Evolutionary conservation across 2,888 invertebrate species (phyloP).

Genomic region (Synanthedon formicaeformis): DNA sequence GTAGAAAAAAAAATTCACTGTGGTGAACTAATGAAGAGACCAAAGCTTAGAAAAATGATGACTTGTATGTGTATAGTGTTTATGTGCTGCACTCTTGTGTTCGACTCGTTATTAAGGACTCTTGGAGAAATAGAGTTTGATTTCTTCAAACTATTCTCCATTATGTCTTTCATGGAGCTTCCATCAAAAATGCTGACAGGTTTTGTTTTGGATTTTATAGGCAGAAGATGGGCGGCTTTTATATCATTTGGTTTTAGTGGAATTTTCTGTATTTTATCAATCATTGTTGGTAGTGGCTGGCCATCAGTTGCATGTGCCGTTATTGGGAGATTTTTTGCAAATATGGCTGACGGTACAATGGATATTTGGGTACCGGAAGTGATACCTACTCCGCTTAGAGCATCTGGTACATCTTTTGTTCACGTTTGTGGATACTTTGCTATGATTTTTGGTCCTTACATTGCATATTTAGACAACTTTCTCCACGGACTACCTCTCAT

Average conservation of each 20-base stretch:
- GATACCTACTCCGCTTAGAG: conserved; percentile 6
- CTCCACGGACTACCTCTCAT: conserved; percentile 5
- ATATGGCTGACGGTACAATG: conserved; percentile 4
- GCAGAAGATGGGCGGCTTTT: conserved; percentile 5
- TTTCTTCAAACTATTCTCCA: conserved; percentile 7
- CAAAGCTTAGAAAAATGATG: conserved; percentile 4
- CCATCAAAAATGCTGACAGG: conserved; percentile 5
- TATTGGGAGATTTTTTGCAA: conserved; percentile 6
- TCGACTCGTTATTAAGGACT: conserved; percentile 7
- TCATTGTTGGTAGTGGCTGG: conserved; percentile 5
- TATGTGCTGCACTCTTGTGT: conserved; percentile 5
- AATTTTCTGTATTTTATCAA: conserved; percentile 4
- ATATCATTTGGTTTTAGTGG: background rate
- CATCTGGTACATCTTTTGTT: conserved; percentile 4
- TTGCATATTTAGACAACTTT: conserved; percentile 4
- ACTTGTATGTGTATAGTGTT: conserved; percentile 4
- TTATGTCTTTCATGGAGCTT: conserved; percentile 6
- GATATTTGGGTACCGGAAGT: conserved; percentile 7
- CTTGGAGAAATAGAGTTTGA: conserved; percentile 5
- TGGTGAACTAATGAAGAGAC: conserved; percentile 4
- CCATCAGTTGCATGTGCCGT: conserved; percentile 6
- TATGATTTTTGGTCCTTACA: conserved; percentile 5
- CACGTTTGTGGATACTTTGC: conserved; percentile 5
- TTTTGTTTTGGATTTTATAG: conserved; percentile 6
- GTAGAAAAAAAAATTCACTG: conserved; percentile 1